Conservation (phyloP, 2,113 vertebrate species). For the Hypocryptadius cinnamomeus region DNA sequence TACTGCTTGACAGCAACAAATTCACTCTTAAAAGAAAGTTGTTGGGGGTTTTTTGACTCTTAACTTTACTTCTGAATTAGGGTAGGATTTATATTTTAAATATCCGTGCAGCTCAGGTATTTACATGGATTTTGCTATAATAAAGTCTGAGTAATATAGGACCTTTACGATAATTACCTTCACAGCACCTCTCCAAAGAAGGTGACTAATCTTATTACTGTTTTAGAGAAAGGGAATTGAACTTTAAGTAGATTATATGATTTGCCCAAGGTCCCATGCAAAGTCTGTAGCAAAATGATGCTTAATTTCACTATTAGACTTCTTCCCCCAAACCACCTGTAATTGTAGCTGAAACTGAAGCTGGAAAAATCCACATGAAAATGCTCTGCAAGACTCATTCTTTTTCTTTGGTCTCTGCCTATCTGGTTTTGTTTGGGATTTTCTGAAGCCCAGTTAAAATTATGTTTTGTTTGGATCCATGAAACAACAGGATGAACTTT, state of each 20-base stretch:
- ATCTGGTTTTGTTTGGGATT: not conserved
- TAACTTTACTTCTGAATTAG: not conserved
- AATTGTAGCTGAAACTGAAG: not conserved
- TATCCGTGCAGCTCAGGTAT: conserved; percentile 8
- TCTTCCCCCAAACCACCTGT: not conserved
- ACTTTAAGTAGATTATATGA: conserved; percentile 13
- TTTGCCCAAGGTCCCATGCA: conserved; percentile 7
- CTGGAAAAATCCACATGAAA: not conserved
- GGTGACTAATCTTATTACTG: conserved; percentile 44
- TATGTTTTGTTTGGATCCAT: not conserved
- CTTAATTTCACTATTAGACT: conserved; percentile 19
- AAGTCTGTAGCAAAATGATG: conserved; percentile 16
- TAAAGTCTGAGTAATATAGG: conserved; percentile 25
- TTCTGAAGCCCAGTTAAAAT: not conserved
- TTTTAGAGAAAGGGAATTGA: conserved; percentile 12
- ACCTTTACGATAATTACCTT: conserved; percentile 2
- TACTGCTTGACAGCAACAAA: conserved; percentile 15
- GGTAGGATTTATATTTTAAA: conserved; percentile 11
- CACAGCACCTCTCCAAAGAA: conserved; percentile 22
- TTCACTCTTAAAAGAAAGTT: not conserved
- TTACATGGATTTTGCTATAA: not conserved
- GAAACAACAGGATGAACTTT: not conserved
- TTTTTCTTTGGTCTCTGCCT: not conserved
- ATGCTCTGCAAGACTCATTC: not conserved
- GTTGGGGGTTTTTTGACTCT: not conserved